Base-by-base conservation (phyloP, 2,888 invertebrate species). In the Leptopilina myrica region DNA sequence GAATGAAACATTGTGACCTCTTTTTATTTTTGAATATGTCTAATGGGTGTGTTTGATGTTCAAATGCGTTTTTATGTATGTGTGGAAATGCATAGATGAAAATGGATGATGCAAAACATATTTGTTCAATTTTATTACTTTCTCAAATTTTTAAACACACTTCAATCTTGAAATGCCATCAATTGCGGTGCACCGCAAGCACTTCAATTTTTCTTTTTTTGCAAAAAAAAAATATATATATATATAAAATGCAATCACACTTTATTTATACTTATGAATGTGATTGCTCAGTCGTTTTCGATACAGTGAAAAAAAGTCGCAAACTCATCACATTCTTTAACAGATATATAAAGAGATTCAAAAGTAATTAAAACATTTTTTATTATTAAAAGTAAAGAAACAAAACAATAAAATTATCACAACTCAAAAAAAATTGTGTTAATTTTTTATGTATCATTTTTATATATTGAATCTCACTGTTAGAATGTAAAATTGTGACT, bases 311-410 rank as follows among this genome's bases (percentile, higher is more conserved):
- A 73, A 69, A 73, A 56, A 56, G 33, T 73, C 9, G 73, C 56
- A 73, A 56, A 33, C 73, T 12, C 73, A 73, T 73, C 56, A 73
- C 73, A 73, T 73, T 73, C 73, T 14, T 73, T 15, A n/a, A 2
- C n/a, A 73, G 49, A 49, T 4, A 49, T 11, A 33, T n/a, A n/a
- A 26, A 20, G n/a, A 33, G 12, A 56, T n/a, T 26, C 33, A 49
- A 53, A 9, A 33, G 56, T 56, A 33, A 20, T 14, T 53, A 69
- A 49, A 49, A 49, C 49, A 49, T 49, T 49, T 9, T 4, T 11
- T 49, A 12, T 33, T 33, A 33, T 33, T 33, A 33, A 33, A 33
- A 33, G 2, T 33, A 4, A 33, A 46, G 46, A 46, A 46, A 46
- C 12, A 49, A 49, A 49, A 69, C 26, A 59, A 59, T 20, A 62